phyloP scores from a whole-genome alignment of 2,797 vertebrate species.

The Salarias fasciatus region DNA sequence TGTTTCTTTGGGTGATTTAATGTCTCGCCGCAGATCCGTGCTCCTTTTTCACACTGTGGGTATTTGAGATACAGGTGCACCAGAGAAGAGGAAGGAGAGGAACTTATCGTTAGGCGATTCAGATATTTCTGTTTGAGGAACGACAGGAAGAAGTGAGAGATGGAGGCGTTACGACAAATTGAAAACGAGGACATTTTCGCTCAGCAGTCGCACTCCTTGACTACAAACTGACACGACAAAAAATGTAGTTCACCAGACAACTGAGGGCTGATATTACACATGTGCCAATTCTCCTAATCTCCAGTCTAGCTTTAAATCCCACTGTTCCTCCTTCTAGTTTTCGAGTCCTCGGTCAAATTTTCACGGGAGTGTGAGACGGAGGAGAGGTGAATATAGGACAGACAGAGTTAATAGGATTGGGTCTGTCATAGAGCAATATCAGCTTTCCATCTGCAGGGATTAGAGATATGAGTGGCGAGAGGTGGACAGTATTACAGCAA shows the following conservation, averaged over 20 bases:
- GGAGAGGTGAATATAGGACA: conserved; percentile 73
- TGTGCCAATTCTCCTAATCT: conserved; percentile 53
- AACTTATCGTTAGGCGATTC: conserved; percentile 26
- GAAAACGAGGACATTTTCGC: background rate
- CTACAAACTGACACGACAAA: conserved; percentile 11
- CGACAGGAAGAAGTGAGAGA: conserved; percentile 19
- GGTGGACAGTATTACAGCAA: conserved; percentile 73
- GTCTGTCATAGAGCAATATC: conserved; percentile 70
- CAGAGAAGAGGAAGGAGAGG: conserved; percentile 30
- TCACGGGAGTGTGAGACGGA: conserved; percentile 31
- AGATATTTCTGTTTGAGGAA: conserved; percentile 15
- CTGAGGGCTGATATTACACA: conserved; percentile 12
- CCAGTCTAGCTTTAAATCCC: conserved; percentile 59
- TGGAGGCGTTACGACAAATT: conserved; percentile 33
- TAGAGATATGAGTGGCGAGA: conserved; percentile 70
- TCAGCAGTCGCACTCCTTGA: conserved; percentile 12
- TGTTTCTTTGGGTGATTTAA: conserved; percentile 37
- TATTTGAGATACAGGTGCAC: conserved; percentile 34
- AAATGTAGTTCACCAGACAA: conserved; percentile 41
- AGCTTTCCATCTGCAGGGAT: conserved; percentile 80
- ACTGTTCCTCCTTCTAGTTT: conserved; percentile 16
- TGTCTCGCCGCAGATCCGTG: conserved; percentile 20
- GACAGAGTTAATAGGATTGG: conserved; percentile 77
- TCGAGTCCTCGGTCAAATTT: conserved; percentile 40
- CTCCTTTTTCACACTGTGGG: conserved; percentile 43